These are phyloP conservation scores for Temnothorax longispinosus DNA, from an alignment of 1,140 invertebrate genomes.

Conservation along the genomic window DNA sequence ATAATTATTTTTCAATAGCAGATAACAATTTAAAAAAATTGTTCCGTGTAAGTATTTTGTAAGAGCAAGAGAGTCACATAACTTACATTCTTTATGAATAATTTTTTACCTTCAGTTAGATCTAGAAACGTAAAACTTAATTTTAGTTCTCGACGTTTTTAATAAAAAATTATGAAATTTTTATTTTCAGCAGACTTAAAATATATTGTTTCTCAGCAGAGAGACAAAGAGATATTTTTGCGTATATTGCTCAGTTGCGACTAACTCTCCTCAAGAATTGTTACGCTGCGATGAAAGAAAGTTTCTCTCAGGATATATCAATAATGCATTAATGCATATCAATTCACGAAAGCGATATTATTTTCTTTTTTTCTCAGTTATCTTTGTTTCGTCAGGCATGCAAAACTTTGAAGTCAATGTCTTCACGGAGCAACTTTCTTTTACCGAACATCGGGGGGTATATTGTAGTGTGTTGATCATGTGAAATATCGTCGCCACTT, in stretches of 20 bases:
- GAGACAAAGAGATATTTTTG: not conserved
- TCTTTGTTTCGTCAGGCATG: not conserved
- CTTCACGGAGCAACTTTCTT: not conserved
- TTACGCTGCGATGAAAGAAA: not conserved
- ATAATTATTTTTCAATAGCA: not conserved
- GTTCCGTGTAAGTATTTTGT: not conserved
- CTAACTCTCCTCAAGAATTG: not conserved
- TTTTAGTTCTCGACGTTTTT: not conserved
- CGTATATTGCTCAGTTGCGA: not conserved
- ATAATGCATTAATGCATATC: conserved; percentile 18
- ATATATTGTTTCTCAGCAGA: not conserved
- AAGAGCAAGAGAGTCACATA: not conserved
- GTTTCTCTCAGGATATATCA: not conserved
- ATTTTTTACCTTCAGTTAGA: not conserved
- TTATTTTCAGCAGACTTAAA: not conserved
- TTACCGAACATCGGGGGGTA: not conserved
- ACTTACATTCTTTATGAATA: not conserved
- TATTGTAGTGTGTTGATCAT: not conserved
- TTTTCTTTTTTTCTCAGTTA: not conserved
- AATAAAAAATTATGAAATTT: not conserved
- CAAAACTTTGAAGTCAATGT: not conserved
- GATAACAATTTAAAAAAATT: not conserved
- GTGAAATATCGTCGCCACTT: not conserved
- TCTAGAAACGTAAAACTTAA: not conserved
- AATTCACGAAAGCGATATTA: not conserved